Evolutionary conservation across 2,113 vertebrate species (phyloP).

Genomic region (Pao palembangensis): DNA sequence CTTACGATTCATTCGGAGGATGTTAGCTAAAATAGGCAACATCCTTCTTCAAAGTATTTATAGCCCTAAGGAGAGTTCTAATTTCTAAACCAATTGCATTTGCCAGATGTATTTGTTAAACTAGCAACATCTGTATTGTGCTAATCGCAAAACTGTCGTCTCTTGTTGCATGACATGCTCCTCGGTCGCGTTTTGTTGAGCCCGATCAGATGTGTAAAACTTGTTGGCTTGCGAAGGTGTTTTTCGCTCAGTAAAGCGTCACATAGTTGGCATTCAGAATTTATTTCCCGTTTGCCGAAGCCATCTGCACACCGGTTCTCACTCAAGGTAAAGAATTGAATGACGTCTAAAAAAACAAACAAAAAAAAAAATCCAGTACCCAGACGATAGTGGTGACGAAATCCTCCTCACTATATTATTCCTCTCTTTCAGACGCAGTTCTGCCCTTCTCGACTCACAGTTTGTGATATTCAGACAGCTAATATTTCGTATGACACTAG

Average conservation of each 20-base stretch:
- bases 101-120: not conserved
- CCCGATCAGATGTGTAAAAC: not conserved
- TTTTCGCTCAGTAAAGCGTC: not conserved
- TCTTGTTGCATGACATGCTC: slow-evolving; percentile 36
- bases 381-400: too few relatives aligned
- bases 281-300: not conserved
- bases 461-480: slow-evolving; percentile 34
- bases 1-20: slow-evolving; percentile 39
- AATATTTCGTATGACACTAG: not conserved
- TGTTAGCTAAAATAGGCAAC: slow-evolving; percentile 8
- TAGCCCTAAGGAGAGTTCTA: too few relatives aligned
- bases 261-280: not conserved
- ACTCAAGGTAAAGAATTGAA: slow-evolving; percentile 31
- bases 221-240: not conserved
- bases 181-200: slow-evolving; percentile 27
- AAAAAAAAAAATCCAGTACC: too few relatives aligned
- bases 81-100: too few relatives aligned
- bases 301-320: not conserved
- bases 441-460: not conserved
- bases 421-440: slow-evolving; percentile 10
- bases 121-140: not conserved
- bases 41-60: slow-evolving; percentile 1
- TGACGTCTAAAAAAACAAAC: too few relatives aligned
- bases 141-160: not conserved
- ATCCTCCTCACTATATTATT: not conserved